Evolutionary conservation across 2,888 invertebrate species (phyloP).

Genomic region (Caenorhabditis sp.): DNA sequence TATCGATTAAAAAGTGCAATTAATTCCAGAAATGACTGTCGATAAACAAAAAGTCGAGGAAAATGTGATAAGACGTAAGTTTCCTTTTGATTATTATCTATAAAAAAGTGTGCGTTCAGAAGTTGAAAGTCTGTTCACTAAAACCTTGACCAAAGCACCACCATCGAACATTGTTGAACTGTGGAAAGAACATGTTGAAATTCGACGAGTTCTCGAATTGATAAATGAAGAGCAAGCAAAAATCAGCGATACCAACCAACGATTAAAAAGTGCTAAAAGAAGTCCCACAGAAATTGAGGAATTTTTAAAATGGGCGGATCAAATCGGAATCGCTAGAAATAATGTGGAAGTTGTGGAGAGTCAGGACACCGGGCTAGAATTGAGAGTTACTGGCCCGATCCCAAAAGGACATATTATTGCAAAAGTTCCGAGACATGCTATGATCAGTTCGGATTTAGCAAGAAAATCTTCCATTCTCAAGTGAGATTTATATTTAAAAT

Average conservation of each 20-base stretch:
- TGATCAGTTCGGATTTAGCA: slow-evolving; percentile 55
- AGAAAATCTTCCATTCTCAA: slow-evolving; percentile 39
- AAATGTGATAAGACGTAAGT: slow-evolving; percentile 25
- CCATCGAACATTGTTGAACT: slow-evolving; percentile 49
- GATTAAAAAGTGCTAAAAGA: slow-evolving; percentile 9
- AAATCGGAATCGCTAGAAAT: slow-evolving; percentile 42
- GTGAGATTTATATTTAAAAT: slow-evolving; percentile 11
- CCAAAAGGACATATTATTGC: slow-evolving; percentile 36
- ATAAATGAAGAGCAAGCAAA: slow-evolving; percentile 17
- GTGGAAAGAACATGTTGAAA: slow-evolving; percentile 60
- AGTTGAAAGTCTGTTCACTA: slow-evolving; percentile 43
- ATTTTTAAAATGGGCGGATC: slow-evolving; percentile 58
- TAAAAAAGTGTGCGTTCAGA: slow-evolving; percentile 10
- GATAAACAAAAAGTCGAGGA: slow-evolving; percentile 16
- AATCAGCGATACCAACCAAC: slow-evolving; percentile 19
- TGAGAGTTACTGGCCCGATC: slow-evolving; percentile 35
- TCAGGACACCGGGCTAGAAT: slow-evolving; percentile 26
- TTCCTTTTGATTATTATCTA: background rate
- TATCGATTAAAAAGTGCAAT: background rate
- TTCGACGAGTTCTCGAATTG: slow-evolving; percentile 42
- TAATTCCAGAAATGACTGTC: background rate
- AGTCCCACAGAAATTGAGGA: slow-evolving; percentile 22
- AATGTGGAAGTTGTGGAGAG: slow-evolving; percentile 41
- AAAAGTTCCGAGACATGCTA: slow-evolving; percentile 55
- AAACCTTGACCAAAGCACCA: slow-evolving; percentile 44